phyloP scores from a whole-genome alignment of 2,797 vertebrate genomes.

The Cuniculus paca region DNA sequence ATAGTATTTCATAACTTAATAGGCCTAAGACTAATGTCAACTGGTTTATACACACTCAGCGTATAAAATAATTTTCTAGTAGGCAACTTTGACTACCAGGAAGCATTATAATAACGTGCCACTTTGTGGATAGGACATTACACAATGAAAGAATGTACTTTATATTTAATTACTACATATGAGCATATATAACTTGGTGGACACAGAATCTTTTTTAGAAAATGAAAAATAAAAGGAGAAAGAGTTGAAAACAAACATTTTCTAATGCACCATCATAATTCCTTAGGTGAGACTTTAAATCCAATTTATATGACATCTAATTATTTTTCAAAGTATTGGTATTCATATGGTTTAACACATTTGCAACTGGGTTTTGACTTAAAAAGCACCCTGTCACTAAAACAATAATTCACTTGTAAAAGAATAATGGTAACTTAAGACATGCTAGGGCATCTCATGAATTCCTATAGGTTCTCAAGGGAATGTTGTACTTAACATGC shows the following conservation, averaged over 20 bases:
- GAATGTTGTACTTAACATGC: neutral
- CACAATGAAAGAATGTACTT: neutral
- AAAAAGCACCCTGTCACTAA: conserved; percentile 12
- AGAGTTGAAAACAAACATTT: conserved; percentile 54
- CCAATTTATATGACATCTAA: neutral
- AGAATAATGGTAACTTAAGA: conserved; percentile 49
- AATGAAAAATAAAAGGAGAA: conserved; percentile 56
- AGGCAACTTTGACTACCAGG: conserved; percentile 46
- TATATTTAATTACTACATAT: conserved; percentile 58
- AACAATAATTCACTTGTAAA: neutral
- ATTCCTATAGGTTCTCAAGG: neutral
- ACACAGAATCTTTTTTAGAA: conserved; percentile 21
- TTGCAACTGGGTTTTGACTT: neutral
- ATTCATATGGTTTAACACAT: conserved; percentile 49
- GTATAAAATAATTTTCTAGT: conserved; percentile 46
- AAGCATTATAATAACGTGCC: conserved; percentile 7
- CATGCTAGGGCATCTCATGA: conserved; percentile 18
- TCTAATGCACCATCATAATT: conserved; percentile 34
- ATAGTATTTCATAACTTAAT: conserved; percentile 43
- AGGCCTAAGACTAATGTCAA: conserved; percentile 16
- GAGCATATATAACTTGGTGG: conserved; percentile 14
- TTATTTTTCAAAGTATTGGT: conserved; percentile 44
- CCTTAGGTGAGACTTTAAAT: conserved; percentile 59
- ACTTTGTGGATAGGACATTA: conserved; percentile 34
- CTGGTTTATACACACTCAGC: conserved; percentile 16